Evolutionary conservation across 1,140 invertebrate species (phyloP), one percentile per base, ranked within the genome.

Genomic region (Bathynomus jamesi): DNA sequence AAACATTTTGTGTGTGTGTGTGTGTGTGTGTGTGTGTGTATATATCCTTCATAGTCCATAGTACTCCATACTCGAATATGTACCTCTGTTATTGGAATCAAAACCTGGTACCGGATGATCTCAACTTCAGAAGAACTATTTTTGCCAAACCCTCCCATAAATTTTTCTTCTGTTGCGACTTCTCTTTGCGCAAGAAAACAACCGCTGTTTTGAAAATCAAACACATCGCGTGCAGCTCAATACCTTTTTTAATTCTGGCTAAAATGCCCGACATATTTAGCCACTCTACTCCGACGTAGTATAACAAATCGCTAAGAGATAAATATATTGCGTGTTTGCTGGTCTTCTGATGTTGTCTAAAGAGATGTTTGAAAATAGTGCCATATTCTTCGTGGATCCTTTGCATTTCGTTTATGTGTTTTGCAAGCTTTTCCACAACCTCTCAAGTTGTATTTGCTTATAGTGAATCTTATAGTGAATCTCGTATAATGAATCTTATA

Each of bases 401-500:
- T 86, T 98, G 96, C 96, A 98, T 98, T 85, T 99, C 96, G 83
- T 99, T 99, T 78, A 99, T 98, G 83, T 99, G 96, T 84, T 98
- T 95, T 17, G 96, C 96, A 67, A 98, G 95, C 82, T 96, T 95
- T 82, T 98, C 96, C 95, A 99, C 98, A 71, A 92, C 92, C 81
- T 93, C 92, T 28, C 95, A 85, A 70, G 93, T 92, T 86, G n/a
- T n/a, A n/a, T n/a, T n/a, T n/a, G n/a, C n/a, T n/a, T n/a, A n/a
- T n/a, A n/a, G n/a, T n/a, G n/a, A n/a, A n/a, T n/a, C n/a, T n/a
- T n/a, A n/a, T n/a, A n/a, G n/a, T n/a, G n/a, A n/a, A n/a, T n/a
- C n/a, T n/a, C n/a, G n/a, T n/a, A n/a, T n/a, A n/a, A n/a, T n/a
- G n/a, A n/a, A n/a, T n/a, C n/a, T n/a, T n/a, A n/a, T n/a, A n/a